phyloP scores from a whole-genome alignment of 2,113 vertebrate genomes.

The Rhizomys pruinosus region DNA sequence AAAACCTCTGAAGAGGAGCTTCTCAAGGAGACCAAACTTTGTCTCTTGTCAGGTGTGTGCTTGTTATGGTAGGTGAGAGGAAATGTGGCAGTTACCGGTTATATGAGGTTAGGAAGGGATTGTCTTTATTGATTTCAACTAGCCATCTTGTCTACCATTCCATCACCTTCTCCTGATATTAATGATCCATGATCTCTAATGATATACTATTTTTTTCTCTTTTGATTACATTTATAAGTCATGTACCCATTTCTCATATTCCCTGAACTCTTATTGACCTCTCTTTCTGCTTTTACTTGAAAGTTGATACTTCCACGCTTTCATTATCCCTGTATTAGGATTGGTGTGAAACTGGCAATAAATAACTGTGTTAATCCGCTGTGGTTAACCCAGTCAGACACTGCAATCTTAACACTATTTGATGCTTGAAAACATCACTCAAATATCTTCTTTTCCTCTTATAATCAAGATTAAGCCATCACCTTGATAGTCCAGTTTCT shows the following conservation, averaged over 20 bases:
- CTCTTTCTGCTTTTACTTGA: slow-evolving; percentile 4
- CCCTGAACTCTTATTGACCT: not conserved
- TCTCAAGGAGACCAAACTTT: not conserved
- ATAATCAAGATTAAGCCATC: slow-evolving; percentile 79
- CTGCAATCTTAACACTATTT: slow-evolving; percentile 61
- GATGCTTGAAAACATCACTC: slow-evolving; percentile 69
- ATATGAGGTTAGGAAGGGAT: not conserved
- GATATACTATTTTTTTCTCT: not conserved
- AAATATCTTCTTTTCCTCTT: slow-evolving; percentile 76
- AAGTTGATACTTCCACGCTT: not conserved
- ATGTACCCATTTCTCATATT: not conserved
- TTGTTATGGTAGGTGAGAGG: not conserved
- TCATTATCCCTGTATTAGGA: slow-evolving; percentile 28
- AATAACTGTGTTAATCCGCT: slow-evolving; percentile 33
- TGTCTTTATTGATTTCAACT: not conserved
- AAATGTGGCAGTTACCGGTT: slow-evolving; percentile 2
- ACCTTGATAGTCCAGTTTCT: slow-evolving; percentile 81
- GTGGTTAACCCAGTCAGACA: slow-evolving; percentile 56
- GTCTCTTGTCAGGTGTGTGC: not conserved
- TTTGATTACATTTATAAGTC: not conserved
- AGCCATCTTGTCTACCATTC: not conserved
- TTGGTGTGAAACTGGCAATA: slow-evolving; percentile 24
- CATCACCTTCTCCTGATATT: not conserved
- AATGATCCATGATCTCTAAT: not conserved
- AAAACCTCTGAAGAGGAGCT: not conserved